Conservation (phyloP, 1,140 invertebrate genomes). For the Trichoplusia ni region DNA sequence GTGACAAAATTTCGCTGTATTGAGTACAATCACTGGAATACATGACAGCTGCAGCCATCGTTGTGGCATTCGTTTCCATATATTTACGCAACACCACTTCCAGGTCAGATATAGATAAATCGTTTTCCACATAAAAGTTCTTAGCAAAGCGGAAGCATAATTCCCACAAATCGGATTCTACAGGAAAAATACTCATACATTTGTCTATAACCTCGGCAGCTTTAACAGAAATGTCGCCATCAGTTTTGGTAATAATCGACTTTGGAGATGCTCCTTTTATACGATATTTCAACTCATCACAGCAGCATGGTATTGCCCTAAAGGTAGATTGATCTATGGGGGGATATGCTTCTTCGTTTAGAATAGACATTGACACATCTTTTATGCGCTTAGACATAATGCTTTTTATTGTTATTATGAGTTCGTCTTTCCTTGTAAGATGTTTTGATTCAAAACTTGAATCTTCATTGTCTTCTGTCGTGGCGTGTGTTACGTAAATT, state of each 20-base stretch:
- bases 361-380: conserved; percentile 62
- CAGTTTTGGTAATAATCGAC: conserved; percentile 18
- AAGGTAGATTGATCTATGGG: conserved; percentile 48
- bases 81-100: conserved; percentile 68
- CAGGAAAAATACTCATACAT: conserved; percentile 67
- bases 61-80: conserved; percentile 66
- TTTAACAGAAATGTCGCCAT: conserved; percentile 43
- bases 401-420: conserved; percentile 13
- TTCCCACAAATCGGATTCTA: conserved; percentile 68
- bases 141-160: conserved; percentile 64
- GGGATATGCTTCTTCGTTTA: conserved; percentile 65
- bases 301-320: conserved; percentile 63
- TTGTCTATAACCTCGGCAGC: conserved; percentile 66
- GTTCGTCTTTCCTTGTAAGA: background rate
- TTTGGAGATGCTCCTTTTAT: conserved; percentile 39
- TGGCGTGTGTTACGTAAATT: conserved; percentile 47
- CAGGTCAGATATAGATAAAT: conserved; percentile 58
- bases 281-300: conserved; percentile 64
- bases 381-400: conserved; percentile 54
- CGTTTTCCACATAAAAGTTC: conserved; percentile 68
- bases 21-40: conserved; percentile 70
- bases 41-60: conserved; percentile 71
- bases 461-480: conserved; percentile 16
- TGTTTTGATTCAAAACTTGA: background rate
- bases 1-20: conserved; percentile 65